Evolutionary conservation across 2,888 invertebrate genomes (phyloP).

Genomic region (Coronaproctus castanopsis): DNA sequence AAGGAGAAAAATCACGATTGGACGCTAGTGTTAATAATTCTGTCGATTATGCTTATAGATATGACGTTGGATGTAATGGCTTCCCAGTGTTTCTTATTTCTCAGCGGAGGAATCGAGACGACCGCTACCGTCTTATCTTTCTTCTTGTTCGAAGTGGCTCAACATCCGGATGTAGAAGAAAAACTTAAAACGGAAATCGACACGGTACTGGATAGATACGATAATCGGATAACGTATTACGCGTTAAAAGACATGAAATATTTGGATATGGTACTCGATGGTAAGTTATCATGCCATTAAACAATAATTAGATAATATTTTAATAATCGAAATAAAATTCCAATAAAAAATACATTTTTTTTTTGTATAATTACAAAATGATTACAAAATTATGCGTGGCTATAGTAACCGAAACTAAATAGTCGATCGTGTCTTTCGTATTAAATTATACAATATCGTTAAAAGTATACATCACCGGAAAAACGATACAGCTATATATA

Average conservation of each 20-base stretch:
- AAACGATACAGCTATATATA: too few relatives aligned
- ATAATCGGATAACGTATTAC: constrained; percentile 31
- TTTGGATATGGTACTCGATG: constrained; percentile 32
- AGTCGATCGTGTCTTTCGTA: too few relatives aligned
- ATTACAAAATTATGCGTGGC: too few relatives aligned
- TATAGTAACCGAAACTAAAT: too few relatives aligned
- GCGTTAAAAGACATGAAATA: constrained; percentile 31
- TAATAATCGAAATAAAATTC: not conserved
- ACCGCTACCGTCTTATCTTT: constrained; percentile 36
- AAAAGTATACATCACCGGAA: too few relatives aligned
- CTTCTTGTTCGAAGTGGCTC: constrained; percentile 34
- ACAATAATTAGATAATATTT: not conserved
- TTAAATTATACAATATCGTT: too few relatives aligned
- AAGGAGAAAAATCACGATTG: too few relatives aligned
- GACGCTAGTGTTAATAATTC: too few relatives aligned
- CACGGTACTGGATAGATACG: constrained; percentile 26
- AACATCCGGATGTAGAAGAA: constrained; percentile 30
- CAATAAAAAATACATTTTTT: too few relatives aligned
- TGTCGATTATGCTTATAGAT: too few relatives aligned
- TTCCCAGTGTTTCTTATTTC: constrained; percentile 31
- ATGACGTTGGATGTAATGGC: constrained; percentile 29
- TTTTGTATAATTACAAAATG: too few relatives aligned
- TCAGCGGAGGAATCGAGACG: constrained; percentile 33
- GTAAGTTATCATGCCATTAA: constrained; percentile 22
- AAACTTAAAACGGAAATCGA: constrained; percentile 31